phyloP scores from a whole-genome alignment of 2,113 vertebrate genomes.

The Brachypteracias leptosomus region DNA sequence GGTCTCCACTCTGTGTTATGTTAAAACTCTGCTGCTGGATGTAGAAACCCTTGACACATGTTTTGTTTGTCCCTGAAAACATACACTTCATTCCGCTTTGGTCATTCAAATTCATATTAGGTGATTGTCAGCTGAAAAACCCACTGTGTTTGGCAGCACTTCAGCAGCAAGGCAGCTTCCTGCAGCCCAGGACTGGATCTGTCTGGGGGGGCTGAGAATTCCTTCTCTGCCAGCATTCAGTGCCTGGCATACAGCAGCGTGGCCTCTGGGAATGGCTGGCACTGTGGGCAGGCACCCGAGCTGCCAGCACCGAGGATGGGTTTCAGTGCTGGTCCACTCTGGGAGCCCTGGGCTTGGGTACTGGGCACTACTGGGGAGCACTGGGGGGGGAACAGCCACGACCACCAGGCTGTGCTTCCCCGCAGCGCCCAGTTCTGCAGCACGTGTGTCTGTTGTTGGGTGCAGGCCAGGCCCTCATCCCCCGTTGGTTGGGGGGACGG shows the following conservation, averaged over 20 bases:
- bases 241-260: constrained; percentile 75
- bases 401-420: neutral
- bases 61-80: constrained; percentile 54
- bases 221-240: constrained; percentile 69
- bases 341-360: constrained; percentile 57
- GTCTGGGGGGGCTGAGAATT: constrained; percentile 57
- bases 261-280: constrained; percentile 80
- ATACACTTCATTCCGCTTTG: constrained; percentile 8
- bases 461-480: neutral
- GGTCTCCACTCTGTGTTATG: neutral
- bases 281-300: constrained; percentile 70
- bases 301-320: constrained; percentile 58
- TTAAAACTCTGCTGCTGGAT: neutral
- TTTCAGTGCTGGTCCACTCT: constrained; percentile 72
- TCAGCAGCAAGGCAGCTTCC: constrained; percentile 37
- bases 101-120: constrained; percentile 12
- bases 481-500: too few species aligned
- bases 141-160: neutral
- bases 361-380: too few species aligned
- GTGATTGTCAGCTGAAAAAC: constrained; percentile 23
- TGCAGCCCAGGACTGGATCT: constrained; percentile 55
- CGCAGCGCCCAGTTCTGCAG: neutral
- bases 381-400: neutral
- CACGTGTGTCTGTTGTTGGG: neutral
- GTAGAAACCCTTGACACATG: neutral